Conservation (phyloP, 2,888 invertebrate genomes). For the Tyria jacobaeae region DNA sequence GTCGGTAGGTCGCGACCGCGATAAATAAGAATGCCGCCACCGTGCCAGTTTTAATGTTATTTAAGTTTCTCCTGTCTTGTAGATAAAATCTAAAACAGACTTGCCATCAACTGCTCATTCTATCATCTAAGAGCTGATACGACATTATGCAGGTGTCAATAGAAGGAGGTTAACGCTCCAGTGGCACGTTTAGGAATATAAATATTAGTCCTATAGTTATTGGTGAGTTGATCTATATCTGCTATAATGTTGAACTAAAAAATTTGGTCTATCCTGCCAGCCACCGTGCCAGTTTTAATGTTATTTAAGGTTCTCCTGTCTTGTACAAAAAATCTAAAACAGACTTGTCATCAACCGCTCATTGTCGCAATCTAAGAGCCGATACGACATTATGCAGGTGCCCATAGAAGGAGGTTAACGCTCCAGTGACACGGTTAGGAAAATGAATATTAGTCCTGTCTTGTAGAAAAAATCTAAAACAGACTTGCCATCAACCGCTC, state of each 20-base stretch:
- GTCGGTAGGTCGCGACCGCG: too few species aligned
- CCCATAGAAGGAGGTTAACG: constrained; percentile 20
- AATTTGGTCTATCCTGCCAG: too few species aligned
- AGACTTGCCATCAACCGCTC: constrained; percentile 6
- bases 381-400: constrained; percentile 24
- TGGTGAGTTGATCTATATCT: too few species aligned
- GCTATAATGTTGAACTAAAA: too few species aligned
- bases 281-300: neutral
- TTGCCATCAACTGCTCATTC: constrained; percentile 10
- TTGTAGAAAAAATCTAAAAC: neutral
- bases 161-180: constrained; percentile 18
- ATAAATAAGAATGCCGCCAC: too few species aligned
- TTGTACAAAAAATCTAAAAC: neutral
- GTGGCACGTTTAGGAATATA: constrained; percentile 15
- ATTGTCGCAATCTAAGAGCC: constrained; percentile 17
- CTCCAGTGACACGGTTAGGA: constrained; percentile 15
- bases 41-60: neutral
- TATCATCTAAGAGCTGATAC: constrained; percentile 19
- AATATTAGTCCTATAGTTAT: too few species aligned
- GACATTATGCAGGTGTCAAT: constrained; percentile 22
- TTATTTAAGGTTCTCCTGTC: neutral
- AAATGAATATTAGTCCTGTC: constrained; percentile 9
- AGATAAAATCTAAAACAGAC: neutral
- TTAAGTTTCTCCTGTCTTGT: neutral
- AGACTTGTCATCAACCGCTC: constrained; percentile 6